These are phyloP conservation scores for Solenopsis invicta DNA, from an alignment of 1,140 invertebrate genomes.

Conservation along the genomic window DNA sequence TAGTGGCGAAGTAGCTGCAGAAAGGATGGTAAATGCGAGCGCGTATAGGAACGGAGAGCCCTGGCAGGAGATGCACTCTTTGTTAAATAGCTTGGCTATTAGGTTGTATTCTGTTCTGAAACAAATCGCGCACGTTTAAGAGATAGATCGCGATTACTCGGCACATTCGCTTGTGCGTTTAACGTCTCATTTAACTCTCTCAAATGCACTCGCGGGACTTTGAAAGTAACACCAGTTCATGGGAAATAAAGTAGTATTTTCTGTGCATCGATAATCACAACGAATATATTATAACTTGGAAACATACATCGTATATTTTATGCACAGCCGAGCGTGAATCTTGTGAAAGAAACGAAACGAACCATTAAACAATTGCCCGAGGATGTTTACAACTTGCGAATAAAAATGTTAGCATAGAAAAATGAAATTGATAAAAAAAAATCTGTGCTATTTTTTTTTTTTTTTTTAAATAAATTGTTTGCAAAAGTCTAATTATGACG, in stretches of 20 bases:
- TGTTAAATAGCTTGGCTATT: constrained; percentile 62
- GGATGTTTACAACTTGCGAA: neutral
- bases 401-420: neutral
- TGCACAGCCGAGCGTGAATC: neutral
- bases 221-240: constrained; percentile 11
- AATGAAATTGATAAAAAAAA: neutral
- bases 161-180: constrained; percentile 46
- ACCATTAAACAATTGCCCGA: neutral
- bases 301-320: neutral
- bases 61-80: constrained; percentile 51
- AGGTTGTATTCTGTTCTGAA: constrained; percentile 66
- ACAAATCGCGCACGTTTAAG: constrained; percentile 66
- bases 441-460: too few relatives aligned
- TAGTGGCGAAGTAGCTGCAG: constrained; percentile 6
- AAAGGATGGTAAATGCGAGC: constrained; percentile 20
- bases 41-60: constrained; percentile 32
- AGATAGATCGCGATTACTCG: constrained; percentile 62
- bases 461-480: too few relatives aligned
- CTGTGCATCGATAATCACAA: constrained; percentile 28
- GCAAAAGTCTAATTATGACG: neutral
- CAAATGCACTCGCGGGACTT: constrained; percentile 30
- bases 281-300: neutral
- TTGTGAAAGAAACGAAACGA: neutral
- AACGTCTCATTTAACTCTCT: constrained; percentile 62
- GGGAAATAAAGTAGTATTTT: constrained; percentile 7